Percentiles rank a stretch among this genome's conserved stretches.
These are phyloP conservation scores for Lasioglossum lativentre DNA, from an alignment of 2,888 invertebrate species.

Conservation along the genomic window DNA sequence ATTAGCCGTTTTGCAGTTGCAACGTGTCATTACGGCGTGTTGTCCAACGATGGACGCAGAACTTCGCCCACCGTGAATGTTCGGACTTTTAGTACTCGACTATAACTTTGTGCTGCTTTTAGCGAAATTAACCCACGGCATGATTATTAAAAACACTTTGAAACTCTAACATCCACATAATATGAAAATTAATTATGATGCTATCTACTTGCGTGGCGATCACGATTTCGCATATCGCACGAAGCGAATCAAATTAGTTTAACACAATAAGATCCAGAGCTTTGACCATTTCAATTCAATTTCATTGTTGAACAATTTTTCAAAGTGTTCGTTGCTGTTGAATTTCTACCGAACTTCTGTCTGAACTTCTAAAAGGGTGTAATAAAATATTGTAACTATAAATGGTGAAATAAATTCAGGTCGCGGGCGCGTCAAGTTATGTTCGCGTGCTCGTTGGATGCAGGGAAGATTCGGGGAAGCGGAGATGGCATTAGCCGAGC, in stretches of 20 bases:
- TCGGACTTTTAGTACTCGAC: background rate
- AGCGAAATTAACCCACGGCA: background rate
- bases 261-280: too few relatives aligned
- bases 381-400: too few relatives aligned
- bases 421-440: background rate
- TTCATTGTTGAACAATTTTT: too few relatives aligned
- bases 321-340: too few relatives aligned
- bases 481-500: background rate
- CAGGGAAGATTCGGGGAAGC: background rate
- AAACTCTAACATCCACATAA: background rate
- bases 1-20: background rate
- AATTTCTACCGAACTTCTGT: too few relatives aligned
- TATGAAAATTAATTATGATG: background rate
- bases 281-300: too few relatives aligned
- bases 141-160: background rate
- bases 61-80: background rate
- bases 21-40: constrained; percentile 6
- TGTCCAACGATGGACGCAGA: background rate
- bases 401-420: too few relatives aligned
- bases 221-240: background rate
- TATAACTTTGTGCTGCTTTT: background rate
- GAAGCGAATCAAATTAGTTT: too few relatives aligned
- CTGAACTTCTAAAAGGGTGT: too few relatives aligned
- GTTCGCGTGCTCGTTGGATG: background rate
- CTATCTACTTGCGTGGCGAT: background rate